Percentiles rank a stretch among this genome's conserved stretches.
Conservation (phyloP, 92 coral and sea anemone species). For the Epizoanthus stellaris region DNA sequence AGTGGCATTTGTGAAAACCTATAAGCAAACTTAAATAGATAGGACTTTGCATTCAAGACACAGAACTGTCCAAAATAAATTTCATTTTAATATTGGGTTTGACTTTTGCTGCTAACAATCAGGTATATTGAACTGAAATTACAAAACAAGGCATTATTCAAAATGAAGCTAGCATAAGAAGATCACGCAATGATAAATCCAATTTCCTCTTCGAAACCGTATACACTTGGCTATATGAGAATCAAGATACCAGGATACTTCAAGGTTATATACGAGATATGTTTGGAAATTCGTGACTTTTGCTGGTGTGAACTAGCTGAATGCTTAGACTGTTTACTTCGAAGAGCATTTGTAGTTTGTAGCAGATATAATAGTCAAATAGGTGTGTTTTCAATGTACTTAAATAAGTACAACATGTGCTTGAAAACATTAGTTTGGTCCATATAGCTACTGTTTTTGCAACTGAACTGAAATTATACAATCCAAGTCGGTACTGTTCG, state of each 20-base stretch:
- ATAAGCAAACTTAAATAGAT: too few species aligned
- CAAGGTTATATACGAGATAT: too few species aligned
- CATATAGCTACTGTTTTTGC: not conserved
- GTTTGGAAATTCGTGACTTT: not conserved
- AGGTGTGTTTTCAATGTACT: not conserved
- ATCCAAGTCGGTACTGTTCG: not conserved
- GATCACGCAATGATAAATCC: constrained; percentile 6
- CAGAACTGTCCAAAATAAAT: not conserved
- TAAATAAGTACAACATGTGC: constrained; percentile 22
- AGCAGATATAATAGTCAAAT: not conserved
- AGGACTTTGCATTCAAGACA: not conserved
- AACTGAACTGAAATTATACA: not conserved
- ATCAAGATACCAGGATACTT: too few species aligned
- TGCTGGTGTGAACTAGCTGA: not conserved
- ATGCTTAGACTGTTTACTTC: not conserved
- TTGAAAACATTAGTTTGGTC: not conserved
- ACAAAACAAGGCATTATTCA: not conserved
- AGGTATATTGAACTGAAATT: not conserved
- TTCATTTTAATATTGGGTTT: not conserved
- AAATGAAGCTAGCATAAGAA: not conserved
- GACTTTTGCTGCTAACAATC: constrained; percentile 22
- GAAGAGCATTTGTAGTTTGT: not conserved
- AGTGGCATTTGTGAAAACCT: too few species aligned
- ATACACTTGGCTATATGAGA: not conserved
- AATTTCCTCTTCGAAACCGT: not conserved